phyloP scores from a whole-genome alignment of 2,888 invertebrate species.

The Tortricodes alternella region DNA sequence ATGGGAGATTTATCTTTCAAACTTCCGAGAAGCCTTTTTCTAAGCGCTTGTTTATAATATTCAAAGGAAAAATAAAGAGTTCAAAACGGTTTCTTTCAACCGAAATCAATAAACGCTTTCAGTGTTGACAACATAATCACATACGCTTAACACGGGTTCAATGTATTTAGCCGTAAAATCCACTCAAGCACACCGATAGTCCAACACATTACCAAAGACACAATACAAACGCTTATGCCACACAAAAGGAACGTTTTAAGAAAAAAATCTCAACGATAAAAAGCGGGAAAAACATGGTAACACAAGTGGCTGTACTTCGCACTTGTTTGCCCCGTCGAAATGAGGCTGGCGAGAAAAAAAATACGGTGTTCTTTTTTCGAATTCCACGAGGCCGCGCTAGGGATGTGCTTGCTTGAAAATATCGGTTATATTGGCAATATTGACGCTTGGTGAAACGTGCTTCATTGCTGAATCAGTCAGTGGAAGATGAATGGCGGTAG shows the following conservation, averaged over 20 bases:
- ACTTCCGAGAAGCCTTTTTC: background rate
- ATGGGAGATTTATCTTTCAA: background rate
- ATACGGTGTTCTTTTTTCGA: slow-evolving; percentile 32
- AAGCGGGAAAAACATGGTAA: slow-evolving; percentile 29
- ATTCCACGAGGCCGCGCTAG: slow-evolving; percentile 30
- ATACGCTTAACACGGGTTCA: slow-evolving; percentile 9
- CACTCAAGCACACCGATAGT: slow-evolving; percentile 23
- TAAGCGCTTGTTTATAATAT: background rate
- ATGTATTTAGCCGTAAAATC: slow-evolving; percentile 16
- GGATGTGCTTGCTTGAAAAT: slow-evolving; percentile 5
- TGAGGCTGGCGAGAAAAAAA: slow-evolving; percentile 32
- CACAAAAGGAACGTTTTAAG: slow-evolving; percentile 42
- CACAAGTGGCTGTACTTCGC: slow-evolving; percentile 35
- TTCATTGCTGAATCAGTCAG: too few relatives aligned
- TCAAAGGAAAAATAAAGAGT: background rate
- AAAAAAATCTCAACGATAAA: slow-evolving; percentile 32
- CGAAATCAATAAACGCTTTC: background rate
- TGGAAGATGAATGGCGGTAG: too few relatives aligned
- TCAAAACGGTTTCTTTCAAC: background rate
- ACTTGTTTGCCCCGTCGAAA: slow-evolving; percentile 35
- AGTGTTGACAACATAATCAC: slow-evolving; percentile 8
- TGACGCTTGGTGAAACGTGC: too few relatives aligned
- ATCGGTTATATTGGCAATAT: background rate
- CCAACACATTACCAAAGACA: slow-evolving; percentile 36
- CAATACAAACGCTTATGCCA: slow-evolving; percentile 29